Base-by-base conservation (phyloP, 2,113 vertebrate species). In the Amphilophus citrinellus region DNA sequence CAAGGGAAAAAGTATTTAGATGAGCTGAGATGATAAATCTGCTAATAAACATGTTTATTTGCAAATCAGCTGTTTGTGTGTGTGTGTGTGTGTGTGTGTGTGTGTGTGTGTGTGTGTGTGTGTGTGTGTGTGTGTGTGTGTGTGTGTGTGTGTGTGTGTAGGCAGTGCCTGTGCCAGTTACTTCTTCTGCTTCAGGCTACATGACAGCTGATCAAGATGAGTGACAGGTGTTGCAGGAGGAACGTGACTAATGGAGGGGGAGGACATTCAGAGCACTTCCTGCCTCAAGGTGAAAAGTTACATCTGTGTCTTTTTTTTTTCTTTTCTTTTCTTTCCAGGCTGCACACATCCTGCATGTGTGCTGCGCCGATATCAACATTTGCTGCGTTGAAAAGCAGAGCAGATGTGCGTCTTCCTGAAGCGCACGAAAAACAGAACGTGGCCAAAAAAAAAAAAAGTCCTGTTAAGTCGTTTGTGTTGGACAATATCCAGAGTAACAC, bases 181-280 rank as follows among this genome's bases (percentile, higher is more conserved):
- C 22, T 81, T 17, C 18, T 22, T 18, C 18, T 32, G 89, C 91
- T 73, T 4, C 77, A 22, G 83, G 78, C 83, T 20, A 11, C 13
- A 17, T 4, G 85, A 57, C 90, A 91, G 90, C 86, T 91, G 90
- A 93, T 79, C 77, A 24, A 11, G 44, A 61, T 75, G 89, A 91
- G 73, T 92, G 91, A 82, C 93, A 92, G 90, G 71, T 89, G 93
- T 2, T 86, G 60, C 42, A 2, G 76, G 50, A 57, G 24, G 58
- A 80, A 79, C 9, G 27, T 68, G 65, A 84, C 82, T 66, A 65
- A 62, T 3, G 3, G 27, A 24, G 82, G 61, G n/a, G 79, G 76
- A 11, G 5, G 63, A 18, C 61, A 75, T 8, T 30, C 27, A 35
- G 44, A 20, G 9, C 65, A 30, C 76, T 39, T 79, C 39, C 86